Evolutionary conservation across 2,888 invertebrate genomes (phyloP), one percentile per base, ranked within the genome.

Genomic region (Drosophila borealis): DNA sequence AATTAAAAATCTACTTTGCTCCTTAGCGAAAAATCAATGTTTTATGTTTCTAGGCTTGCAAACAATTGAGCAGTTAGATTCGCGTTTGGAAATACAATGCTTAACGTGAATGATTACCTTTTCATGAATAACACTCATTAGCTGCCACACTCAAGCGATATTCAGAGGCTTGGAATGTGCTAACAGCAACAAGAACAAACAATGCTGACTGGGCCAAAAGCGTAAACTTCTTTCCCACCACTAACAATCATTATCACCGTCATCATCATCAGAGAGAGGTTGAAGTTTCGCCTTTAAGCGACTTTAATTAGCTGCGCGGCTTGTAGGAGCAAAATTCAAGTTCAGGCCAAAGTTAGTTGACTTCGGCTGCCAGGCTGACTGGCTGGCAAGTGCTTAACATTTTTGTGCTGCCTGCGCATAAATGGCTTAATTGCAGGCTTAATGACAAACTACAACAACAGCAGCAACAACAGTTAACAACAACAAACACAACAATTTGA

Each of bases 351-450:
- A 53, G 66, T 57, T 50, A 39, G 19, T 45, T 44, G 44, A 25
- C 49, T 46, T 37, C 17, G 36, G 29, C 14, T 50, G 6, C 10
- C n/a, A 21, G 8, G 29, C 21, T 21, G 21, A 21, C 4, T 25
- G 51, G 17, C 45, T 56, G 54, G 54, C 39, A 70, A 83, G 74
- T 68, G 78, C 85, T 84, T 66, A 73, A 65, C 69, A 84, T 84
- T 74, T 76, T 83, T 83, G 71, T 77, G 83, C 87, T 85, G 81
- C 82, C 83, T 66, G 70, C 61, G 78, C 89, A 88, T 87, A 86
- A 83, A 83, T 83, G 87, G 87, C 83, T 83, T 88, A 88, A 83
- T 82, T 85, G 86, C 65, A 49, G 68, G 60, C 77, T 67, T 78
- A 78, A 78, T 78, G 77, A 75, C 80, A 78, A 78, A 74, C 72